Evolutionary conservation across 2,797 vertebrate genomes (phyloP).

Genomic region (Coreius guichenoti): DNA sequence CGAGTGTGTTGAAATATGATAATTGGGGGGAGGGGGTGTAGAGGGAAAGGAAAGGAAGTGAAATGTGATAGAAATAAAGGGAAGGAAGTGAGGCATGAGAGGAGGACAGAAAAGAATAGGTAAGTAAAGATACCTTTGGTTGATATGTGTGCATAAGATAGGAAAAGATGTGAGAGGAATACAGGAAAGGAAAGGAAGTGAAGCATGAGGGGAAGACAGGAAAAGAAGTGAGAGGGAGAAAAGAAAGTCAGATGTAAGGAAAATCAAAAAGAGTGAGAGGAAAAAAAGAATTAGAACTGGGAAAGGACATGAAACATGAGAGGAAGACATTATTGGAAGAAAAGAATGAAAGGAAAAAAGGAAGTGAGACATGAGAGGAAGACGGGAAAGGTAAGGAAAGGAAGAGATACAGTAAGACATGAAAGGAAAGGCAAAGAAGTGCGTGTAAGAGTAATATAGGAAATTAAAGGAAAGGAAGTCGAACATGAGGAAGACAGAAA

Average conservation of each 20-base stretch:
- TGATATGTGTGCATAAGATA: not conserved
- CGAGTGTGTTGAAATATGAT: slow-evolving; percentile 57
- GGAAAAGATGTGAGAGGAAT: not conserved
- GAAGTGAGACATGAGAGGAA: not conserved
- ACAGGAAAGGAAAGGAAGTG: not conserved
- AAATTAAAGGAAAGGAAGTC: not conserved
- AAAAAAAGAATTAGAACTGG: slow-evolving; percentile 1
- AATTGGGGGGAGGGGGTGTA: slow-evolving; percentile 43
- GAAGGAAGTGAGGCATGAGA: not conserved
- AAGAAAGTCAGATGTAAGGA: too few relatives aligned
- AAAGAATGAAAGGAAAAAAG: not conserved
- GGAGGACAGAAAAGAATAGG: not conserved
- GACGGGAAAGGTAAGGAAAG: too few relatives aligned
- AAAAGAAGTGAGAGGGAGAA: not conserved
- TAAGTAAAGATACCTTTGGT: not conserved
- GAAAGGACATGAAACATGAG: not conserved
- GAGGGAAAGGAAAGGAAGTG: slow-evolving; percentile 36
- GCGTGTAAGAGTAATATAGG: too few relatives aligned
- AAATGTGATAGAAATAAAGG: slow-evolving; percentile 1
- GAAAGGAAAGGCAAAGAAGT: too few relatives aligned
- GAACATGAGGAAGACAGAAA: too few relatives aligned
- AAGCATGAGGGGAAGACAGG: not conserved
- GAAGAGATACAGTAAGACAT: too few relatives aligned
- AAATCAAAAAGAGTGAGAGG: not conserved
- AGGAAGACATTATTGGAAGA: not conserved